Evolutionary conservation across 2,797 vertebrate genomes (phyloP), one percentile per base, ranked within the genome.

Genomic region (Enteromius thamalakanensis): DNA sequence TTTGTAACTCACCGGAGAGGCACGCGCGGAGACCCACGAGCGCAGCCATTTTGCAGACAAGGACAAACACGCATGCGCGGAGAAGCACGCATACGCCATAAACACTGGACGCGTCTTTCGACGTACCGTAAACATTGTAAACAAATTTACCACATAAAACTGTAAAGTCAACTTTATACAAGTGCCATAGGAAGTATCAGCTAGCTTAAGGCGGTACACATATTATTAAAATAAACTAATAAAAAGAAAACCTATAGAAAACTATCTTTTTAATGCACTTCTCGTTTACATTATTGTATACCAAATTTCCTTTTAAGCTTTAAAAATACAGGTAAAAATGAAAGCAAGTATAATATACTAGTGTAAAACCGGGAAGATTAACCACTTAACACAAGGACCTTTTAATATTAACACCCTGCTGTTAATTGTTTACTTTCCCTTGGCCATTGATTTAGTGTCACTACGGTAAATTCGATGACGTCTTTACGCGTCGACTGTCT

Each of bases 11-110:
- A 95, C 94, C 94, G 0, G 94, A 94, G 84, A 93, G 87, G 88
- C 93, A 94, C 32, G 94, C 94, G 86, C 94, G 93, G 51, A 95
- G 14, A 0, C 92, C 91, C 53, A 94, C 83, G 40, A 95, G 90
- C 92, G 93, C 90, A 86, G 94, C 94, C 95, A 95, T 95, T 90
- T 94, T 94, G 89, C 86, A 70, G 65, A 72, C 67, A 53, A 79
- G 40, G 87, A 14, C 58, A n/a, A 49, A 15, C 0, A 49, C 84
- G 87, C 79, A 71, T 83, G 81, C 74, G 84, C 80, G 19, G 19
- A 60, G 53, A 76, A 55, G 34, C 75, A 62, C n/a, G 12, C 10
- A 23, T 0, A 74, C 84, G 85, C 72, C 69, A 86, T 86, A 58
- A 55, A 51, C 12, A 12, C 1, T 45, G 55, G 78, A 72, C 71